Evolutionary conservation across 2,113 vertebrate species (phyloP).

Genomic region (Pteruthius melanotis): DNA sequence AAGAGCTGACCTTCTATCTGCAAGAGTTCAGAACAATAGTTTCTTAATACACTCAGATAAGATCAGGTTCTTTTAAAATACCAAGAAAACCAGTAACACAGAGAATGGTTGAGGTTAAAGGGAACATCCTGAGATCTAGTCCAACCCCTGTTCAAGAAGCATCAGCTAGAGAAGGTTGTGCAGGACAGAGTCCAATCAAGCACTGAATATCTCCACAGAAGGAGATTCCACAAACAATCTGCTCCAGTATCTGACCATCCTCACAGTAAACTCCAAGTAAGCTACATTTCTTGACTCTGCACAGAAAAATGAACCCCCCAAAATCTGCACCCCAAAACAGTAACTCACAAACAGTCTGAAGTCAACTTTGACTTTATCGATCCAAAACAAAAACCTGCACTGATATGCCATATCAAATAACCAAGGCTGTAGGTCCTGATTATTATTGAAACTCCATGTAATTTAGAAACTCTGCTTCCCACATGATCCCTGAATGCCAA

Average conservation of each 20-base stretch:
- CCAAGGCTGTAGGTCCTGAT: background rate
- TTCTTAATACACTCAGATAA: background rate
- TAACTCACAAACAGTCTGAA: background rate
- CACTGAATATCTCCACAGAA: background rate
- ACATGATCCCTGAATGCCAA: background rate
- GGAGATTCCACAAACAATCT: background rate
- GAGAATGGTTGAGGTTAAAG: background rate
- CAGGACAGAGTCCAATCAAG: background rate
- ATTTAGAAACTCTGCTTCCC: background rate
- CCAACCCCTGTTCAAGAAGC: background rate
- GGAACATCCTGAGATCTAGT: background rate
- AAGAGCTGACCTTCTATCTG: background rate
- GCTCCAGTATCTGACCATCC: background rate
- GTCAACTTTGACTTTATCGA: background rate
- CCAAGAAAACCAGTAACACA: background rate
- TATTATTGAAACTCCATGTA: background rate
- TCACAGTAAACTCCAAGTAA: background rate
- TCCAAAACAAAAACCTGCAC: background rate
- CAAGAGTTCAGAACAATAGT: background rate
- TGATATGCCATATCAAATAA: background rate
- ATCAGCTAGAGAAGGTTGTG: background rate
- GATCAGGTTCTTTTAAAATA: background rate
- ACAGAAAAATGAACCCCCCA: background rate
- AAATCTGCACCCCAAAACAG: background rate
- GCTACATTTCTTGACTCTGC: background rate